Evolutionary conservation across 2,888 invertebrate species (phyloP).

Genomic region (Hymenopus coronatus): DNA sequence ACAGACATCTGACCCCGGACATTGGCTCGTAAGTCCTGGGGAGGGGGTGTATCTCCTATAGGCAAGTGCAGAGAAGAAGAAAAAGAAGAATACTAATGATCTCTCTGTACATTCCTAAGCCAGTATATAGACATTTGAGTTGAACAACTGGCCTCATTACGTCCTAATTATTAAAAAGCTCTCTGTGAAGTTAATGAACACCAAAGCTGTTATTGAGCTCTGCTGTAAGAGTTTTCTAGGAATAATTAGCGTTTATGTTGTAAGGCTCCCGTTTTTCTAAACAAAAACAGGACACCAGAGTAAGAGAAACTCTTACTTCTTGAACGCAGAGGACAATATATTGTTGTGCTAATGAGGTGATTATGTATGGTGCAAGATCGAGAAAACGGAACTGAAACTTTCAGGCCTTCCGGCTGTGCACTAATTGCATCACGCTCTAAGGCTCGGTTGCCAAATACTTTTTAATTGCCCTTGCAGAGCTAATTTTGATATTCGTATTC

Average conservation of each 20-base stretch:
- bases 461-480: background rate
- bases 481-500: too few relatives aligned
- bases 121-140: too few relatives aligned
- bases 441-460: background rate
- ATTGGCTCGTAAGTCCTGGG: too few relatives aligned
- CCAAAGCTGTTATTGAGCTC: background rate
- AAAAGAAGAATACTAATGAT: too few relatives aligned
- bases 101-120: too few relatives aligned
- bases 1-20: too few relatives aligned
- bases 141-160: too few relatives aligned
- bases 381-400: background rate
- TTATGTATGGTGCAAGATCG: background rate
- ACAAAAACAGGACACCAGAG: background rate
- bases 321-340: background rate
- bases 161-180: too few relatives aligned
- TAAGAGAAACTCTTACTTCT: background rate
- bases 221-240: background rate
- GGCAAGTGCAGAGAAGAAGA: too few relatives aligned
- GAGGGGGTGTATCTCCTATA: too few relatives aligned
- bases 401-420: background rate
- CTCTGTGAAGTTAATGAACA: background rate
- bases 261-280: background rate
- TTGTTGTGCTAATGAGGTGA: background rate
- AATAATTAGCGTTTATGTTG: background rate
- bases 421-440: background rate